phyloP scores from a whole-genome alignment of 2,113 vertebrate genomes.

The Prochilodus magdalenae region DNA sequence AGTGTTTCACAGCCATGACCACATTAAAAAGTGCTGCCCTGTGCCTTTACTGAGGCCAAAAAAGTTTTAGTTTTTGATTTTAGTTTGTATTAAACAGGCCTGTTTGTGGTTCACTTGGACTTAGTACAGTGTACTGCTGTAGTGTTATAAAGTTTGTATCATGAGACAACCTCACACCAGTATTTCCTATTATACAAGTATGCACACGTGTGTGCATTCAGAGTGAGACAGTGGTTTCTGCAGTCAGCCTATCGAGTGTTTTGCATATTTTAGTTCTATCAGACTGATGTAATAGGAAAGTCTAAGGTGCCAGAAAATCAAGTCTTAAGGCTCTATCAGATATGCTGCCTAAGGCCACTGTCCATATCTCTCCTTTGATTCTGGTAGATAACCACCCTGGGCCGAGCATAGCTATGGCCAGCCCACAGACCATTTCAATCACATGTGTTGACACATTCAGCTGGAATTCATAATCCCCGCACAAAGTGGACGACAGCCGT shows the following conservation, averaged over 20 bases:
- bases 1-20: no score
- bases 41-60: no score
- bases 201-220: not conserved
- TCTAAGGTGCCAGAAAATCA: constrained; percentile 33
- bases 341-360: not conserved
- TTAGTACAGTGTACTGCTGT: no score
- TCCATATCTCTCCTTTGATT: constrained; percentile 13
- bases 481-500: not conserved
- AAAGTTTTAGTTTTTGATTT: no score
- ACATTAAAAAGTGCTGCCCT: no score
- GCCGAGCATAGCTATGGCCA: constrained; percentile 14
- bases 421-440: not conserved
- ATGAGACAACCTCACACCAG: no score
- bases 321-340: constrained; percentile 26
- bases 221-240: not conserved
- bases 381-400: not conserved
- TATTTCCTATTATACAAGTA: no score
- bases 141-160: no score
- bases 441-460: constrained; percentile 38
- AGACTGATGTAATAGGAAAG: not conserved
- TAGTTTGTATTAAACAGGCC: no score
- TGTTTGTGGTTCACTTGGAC: no score
- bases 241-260: not conserved
- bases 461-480: constrained; percentile 23
- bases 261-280: not conserved